phyloP scores from a whole-genome alignment of 2,113 vertebrate species.

The Syngnathus floridae region DNA sequence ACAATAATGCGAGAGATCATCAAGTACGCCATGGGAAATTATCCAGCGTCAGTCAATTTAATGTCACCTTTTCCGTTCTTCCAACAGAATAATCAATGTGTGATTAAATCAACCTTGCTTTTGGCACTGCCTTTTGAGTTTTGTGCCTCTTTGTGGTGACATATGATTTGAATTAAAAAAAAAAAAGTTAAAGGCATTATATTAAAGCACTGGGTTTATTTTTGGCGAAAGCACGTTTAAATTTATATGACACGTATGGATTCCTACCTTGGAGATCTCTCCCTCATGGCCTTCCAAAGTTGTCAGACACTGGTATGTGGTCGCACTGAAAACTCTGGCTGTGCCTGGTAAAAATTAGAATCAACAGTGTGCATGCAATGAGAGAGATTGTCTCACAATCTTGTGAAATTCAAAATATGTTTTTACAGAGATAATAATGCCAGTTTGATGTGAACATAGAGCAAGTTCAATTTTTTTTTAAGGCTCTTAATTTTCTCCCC shows the following conservation, averaged over 20 bases:
- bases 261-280: constrained; percentile 89
- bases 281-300: constrained; percentile 82
- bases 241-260: background rate
- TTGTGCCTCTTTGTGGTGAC: background rate
- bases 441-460: too few relatives aligned
- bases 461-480: too few relatives aligned
- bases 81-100: background rate
- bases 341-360: constrained; percentile 69
- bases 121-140: background rate
- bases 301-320: constrained; percentile 76
- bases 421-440: too few relatives aligned
- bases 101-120: background rate
- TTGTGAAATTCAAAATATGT: too few relatives aligned
- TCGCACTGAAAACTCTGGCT: constrained; percentile 77
- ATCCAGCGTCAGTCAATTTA: too few relatives aligned
- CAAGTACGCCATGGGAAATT: background rate
- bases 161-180: background rate
- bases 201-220: background rate
- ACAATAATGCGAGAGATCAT: background rate
- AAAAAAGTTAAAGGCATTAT: background rate
- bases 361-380: background rate
- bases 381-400: too few relatives aligned
- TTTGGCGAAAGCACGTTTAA: background rate
- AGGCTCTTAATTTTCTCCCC: too few relatives aligned
- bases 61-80: background rate